Percentiles rank a stretch among this genome's conserved stretches.
Conservation (phyloP, 2,113 vertebrate genomes). For the Colinus virginianus region DNA sequence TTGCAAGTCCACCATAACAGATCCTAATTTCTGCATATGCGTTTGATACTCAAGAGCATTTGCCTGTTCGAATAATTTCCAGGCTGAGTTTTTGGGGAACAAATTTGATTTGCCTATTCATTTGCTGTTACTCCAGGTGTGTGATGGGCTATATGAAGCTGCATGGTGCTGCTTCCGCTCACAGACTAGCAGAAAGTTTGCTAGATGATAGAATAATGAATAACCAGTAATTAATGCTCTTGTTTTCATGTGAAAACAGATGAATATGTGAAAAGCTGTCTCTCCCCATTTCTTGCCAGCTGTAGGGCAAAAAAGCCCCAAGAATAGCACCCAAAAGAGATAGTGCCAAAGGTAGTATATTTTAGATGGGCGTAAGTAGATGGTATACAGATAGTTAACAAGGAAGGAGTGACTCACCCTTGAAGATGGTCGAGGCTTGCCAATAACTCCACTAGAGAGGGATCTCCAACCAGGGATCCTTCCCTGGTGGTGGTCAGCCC, state of each 20-base stretch:
- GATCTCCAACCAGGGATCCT: too few species aligned
- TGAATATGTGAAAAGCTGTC: neutral
- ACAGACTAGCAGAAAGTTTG: constrained; percentile 37
- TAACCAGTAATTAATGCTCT: constrained; percentile 46
- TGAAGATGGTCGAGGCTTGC: too few species aligned
- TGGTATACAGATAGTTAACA: too few species aligned
- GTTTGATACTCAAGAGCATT: constrained; percentile 32
- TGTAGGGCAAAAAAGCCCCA: too few species aligned
- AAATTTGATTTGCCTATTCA: constrained; percentile 18
- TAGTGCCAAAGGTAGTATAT: too few species aligned
- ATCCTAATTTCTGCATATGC: constrained; percentile 16
- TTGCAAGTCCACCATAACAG: neutral
- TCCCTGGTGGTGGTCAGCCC: too few species aligned
- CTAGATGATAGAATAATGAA: constrained; percentile 49
- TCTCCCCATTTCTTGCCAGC: neutral
- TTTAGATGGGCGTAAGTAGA: too few species aligned
- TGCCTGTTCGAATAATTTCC: constrained; percentile 6
- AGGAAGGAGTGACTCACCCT: too few species aligned
- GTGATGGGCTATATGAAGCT: constrained; percentile 21
- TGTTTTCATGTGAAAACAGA: constrained; percentile 29
- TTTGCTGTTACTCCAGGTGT: neutral
- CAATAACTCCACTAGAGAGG: too few species aligned
- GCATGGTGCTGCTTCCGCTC: neutral
- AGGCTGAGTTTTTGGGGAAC: constrained; percentile 12
- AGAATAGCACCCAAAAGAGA: too few species aligned